A percentile compares a stretch with the other conserved stretches of the same genome.
phyloP scores from a whole-genome alignment of 2,797 vertebrate species.

The Ceryle rudis region DNA sequence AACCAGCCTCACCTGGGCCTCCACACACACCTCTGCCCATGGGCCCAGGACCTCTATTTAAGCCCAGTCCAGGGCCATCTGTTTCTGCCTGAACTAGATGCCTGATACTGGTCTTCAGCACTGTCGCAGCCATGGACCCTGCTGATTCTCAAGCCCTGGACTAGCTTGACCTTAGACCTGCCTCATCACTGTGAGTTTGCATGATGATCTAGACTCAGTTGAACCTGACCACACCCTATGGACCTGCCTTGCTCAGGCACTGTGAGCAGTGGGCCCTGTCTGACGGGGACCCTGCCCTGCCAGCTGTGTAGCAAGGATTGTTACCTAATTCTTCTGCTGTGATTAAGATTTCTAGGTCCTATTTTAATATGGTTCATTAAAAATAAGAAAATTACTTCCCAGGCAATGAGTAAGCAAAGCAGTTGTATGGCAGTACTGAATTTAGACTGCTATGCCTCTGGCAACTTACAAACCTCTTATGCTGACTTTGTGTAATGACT shows the following conservation, averaged over 20 bases:
- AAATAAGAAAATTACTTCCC: not conserved
- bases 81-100: fast-evolving
- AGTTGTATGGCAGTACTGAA: not conserved
- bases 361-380: not conserved
- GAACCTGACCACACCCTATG: not conserved
- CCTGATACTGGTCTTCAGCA: fast-evolving
- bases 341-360: not conserved
- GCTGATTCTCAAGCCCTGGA: fast-evolving
- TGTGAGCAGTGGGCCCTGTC: not conserved
- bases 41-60: not conserved
- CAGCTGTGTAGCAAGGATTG: not conserved
- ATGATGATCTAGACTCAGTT: fast-evolving
- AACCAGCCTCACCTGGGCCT: not conserved
- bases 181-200: not conserved
- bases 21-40: not conserved
- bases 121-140: fast-evolving
- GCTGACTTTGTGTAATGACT: not conserved
- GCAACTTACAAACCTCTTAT: not conserved
- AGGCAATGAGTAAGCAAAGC: not conserved
- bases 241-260: not conserved
- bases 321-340: not conserved
- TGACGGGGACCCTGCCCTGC: not conserved
- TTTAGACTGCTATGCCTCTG: not conserved
- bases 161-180: not conserved
- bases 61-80: fast-evolving